A percentile compares a stretch with the other conserved stretches of the same genome.
Conservation (phyloP, 1,140 invertebrate species). For the Zaprionus ghesquierei region DNA sequence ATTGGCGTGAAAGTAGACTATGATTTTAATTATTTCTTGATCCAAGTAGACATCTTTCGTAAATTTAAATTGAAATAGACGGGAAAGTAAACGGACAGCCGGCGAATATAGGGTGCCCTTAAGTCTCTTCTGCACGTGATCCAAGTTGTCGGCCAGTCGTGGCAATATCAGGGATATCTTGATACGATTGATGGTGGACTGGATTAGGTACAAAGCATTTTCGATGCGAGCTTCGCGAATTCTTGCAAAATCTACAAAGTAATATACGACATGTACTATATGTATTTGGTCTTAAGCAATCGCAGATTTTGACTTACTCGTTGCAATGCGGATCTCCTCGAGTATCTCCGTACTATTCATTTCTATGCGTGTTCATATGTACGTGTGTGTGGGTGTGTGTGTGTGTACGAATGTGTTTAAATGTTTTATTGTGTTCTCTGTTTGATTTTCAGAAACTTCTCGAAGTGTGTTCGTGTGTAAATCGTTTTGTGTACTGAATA, state of each 20-base stretch:
- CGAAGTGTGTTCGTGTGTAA: background rate
- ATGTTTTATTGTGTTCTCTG: background rate
- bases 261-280: background rate
- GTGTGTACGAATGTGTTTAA: background rate
- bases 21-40: conserved; percentile 29
- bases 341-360: background rate
- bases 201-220: conserved; percentile 36
- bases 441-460: background rate
- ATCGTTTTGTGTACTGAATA: conserved; percentile 11
- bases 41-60: conserved; percentile 6
- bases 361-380: background rate
- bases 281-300: background rate
- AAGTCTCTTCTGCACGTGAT: background rate
- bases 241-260: conserved; percentile 9
- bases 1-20: conserved; percentile 55
- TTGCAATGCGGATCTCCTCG: background rate
- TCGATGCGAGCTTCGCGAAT: conserved; percentile 31
- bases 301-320: background rate
- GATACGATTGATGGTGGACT: conserved; percentile 25
- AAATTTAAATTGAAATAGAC: background rate
- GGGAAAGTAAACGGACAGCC: background rate
- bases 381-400: background rate
- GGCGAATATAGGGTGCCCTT: conserved; percentile 27
- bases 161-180: conserved; percentile 61
- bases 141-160: conserved; percentile 27